Evolutionary conservation across 2,888 invertebrate species (phyloP).

Genomic region (Lasioglossum malachurum): DNA sequence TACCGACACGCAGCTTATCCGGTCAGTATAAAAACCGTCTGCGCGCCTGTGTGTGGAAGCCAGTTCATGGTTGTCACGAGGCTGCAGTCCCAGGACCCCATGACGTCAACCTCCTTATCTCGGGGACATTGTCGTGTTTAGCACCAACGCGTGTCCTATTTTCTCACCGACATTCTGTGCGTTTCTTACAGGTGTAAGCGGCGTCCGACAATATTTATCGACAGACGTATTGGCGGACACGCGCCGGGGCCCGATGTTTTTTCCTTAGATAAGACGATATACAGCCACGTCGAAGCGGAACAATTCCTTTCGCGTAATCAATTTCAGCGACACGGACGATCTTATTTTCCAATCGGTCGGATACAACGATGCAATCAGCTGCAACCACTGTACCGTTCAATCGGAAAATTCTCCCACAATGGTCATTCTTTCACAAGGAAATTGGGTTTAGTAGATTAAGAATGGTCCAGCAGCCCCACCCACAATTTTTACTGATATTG

Average conservation of each 20-base stretch:
- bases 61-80: conserved; percentile 7
- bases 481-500: too few species aligned
- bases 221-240: not conserved
- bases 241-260: not conserved
- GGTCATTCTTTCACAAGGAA: not conserved
- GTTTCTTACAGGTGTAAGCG: conserved; percentile 20
- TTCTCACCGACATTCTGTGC: conserved; percentile 1
- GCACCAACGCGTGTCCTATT: conserved; percentile 21
- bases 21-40: not conserved
- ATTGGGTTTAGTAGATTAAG: too few species aligned
- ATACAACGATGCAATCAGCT: not conserved
- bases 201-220: conserved; percentile 15
- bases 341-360: not conserved
- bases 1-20: not conserved
- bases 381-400: not conserved
- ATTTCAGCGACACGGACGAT: not conserved
- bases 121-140: conserved; percentile 28
- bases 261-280: not conserved
- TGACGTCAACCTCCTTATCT: conserved; percentile 35
- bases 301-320: not conserved
- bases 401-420: not conserved
- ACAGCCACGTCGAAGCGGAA: not conserved
- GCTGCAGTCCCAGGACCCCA: not conserved
- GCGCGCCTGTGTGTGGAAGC: not conserved
- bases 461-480: too few species aligned